Base-by-base conservation (phyloP, 2,888 invertebrate genomes). In the Acanthosepion esculentum region DNA sequence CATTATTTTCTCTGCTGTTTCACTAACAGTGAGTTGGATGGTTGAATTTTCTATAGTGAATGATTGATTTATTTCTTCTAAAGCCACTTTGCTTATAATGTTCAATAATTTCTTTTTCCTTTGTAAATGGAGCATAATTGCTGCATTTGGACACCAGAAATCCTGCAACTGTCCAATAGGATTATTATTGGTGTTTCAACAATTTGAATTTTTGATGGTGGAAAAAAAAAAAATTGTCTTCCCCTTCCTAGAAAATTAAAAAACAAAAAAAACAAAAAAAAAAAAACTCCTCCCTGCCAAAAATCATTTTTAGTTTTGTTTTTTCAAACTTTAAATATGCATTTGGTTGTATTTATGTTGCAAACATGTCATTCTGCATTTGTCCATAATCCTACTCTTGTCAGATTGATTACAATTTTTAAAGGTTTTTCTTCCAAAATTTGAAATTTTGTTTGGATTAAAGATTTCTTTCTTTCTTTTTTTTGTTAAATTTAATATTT, bases 401-500 rank as follows among this genome's bases (percentile, higher is more conserved):
- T 78, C 78, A n/a, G 29, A 59, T 59, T 78, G n/a, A n/a, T 78
- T 78, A 23, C 59, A 78, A 41, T 41, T 41, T 78, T 78, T 78
- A n/a, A 64, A 64, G 4, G 23, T 7, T 15, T n/a, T 15, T 78
- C 26, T 78, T 12, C n/a, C 12, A 12, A n/a, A 78, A n/a, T 78
- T 78, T 78, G 3, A 78, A n/a, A n/a, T n/a, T n/a, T 78, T 78
- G n/a, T 78, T 78, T 78, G 78, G n/a, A 78, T 78, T 15, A 78
- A 78, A 78, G n/a, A n/a, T 78, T 78, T 78, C 7, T 78, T 78
- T 78, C n/a, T 12, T 12, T 78, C n/a, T 78, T 78, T 78, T 29
- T 78, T 78, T 78, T 78, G n/a, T 78, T 78, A 78, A 78, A n/a
- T 78, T 78, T n/a, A 33, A 78, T 78, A n/a, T 78, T n/a, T 78